A percentile compares a stretch with the other conserved stretches of the same genome.
phyloP scores from a whole-genome alignment of 2,888 invertebrate genomes.

The Acronicta leporina region DNA sequence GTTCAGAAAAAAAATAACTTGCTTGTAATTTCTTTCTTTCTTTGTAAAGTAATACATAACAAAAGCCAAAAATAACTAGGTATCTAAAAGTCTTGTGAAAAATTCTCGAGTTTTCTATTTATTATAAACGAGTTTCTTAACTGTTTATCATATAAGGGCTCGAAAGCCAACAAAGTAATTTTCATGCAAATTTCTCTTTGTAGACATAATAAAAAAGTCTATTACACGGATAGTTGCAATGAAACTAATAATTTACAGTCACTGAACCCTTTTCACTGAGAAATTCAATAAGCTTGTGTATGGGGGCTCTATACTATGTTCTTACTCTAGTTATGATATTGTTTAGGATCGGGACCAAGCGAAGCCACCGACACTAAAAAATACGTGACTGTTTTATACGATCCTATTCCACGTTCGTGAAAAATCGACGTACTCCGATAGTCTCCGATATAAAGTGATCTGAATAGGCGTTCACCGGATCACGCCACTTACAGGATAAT shows the following conservation, averaged over 20 bases:
- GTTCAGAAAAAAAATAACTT: not conserved
- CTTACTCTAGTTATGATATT: slow-evolving; percentile 75
- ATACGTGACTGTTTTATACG: slow-evolving; percentile 80
- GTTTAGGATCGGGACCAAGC: slow-evolving; percentile 68
- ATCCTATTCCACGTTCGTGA: slow-evolving; percentile 66
- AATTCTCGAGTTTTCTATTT: slow-evolving; percentile 16
- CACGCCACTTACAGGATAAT: slow-evolving; percentile 74
- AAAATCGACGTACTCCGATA: slow-evolving; percentile 70
- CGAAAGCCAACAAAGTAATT: slow-evolving; percentile 51
- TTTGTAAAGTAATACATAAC: not conserved
- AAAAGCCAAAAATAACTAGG: slow-evolving; percentile 3
- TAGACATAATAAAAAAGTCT: slow-evolving; percentile 49
- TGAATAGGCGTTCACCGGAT: slow-evolving; percentile 71
- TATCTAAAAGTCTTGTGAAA: not conserved
- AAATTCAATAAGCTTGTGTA: slow-evolving; percentile 73
- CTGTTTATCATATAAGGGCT: slow-evolving; percentile 38
- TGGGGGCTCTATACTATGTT: slow-evolving; percentile 56
- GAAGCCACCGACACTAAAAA: slow-evolving; percentile 76
- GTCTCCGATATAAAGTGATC: slow-evolving; percentile 73
- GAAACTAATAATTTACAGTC: slow-evolving; percentile 66
- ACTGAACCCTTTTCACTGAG: slow-evolving; percentile 67
- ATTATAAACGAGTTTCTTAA: slow-evolving; percentile 27
- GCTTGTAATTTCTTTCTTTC: no score
- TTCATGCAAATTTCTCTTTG: slow-evolving; percentile 50
- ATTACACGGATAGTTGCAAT: slow-evolving; percentile 53